A percentile compares a stretch with the other conserved stretches of the same genome.
Conservation (phyloP, 1,140 invertebrate genomes). For the Orchestia grillus region DNA sequence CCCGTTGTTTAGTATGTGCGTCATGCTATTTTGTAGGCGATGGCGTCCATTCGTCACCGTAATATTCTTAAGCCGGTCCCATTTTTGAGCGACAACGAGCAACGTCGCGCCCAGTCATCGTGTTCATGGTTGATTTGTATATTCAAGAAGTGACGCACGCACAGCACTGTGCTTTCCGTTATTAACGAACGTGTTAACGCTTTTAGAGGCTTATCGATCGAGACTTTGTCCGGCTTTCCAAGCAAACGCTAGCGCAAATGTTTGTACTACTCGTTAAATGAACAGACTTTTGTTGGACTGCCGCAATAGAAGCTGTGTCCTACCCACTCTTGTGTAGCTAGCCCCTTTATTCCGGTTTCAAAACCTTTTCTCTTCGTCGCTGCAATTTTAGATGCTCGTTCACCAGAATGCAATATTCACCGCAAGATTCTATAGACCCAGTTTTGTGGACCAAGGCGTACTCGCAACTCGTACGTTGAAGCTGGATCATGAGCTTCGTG, state of each 20-base stretch:
- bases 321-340: neutral
- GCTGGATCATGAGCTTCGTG: neutral
- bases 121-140: neutral
- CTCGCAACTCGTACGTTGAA: neutral
- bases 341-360: neutral
- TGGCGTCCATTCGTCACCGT: neutral
- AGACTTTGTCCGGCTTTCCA: neutral
- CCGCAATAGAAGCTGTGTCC: neutral
- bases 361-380: neutral
- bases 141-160: neutral
- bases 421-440: neutral
- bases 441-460: neutral
- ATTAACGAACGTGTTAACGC: neutral
- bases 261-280: neutral
- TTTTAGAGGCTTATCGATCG: neutral
- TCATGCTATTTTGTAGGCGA: neutral
- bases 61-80: neutral
- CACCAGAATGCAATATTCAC: neutral
- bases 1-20: neutral
- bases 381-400: neutral
- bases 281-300: constrained; percentile 26
- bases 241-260: constrained; percentile 24
- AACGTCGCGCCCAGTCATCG: neutral
- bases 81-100: neutral
- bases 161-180: neutral